Base-by-base conservation (phyloP, 2,888 invertebrate genomes). In the Drosophila picticornis region DNA sequence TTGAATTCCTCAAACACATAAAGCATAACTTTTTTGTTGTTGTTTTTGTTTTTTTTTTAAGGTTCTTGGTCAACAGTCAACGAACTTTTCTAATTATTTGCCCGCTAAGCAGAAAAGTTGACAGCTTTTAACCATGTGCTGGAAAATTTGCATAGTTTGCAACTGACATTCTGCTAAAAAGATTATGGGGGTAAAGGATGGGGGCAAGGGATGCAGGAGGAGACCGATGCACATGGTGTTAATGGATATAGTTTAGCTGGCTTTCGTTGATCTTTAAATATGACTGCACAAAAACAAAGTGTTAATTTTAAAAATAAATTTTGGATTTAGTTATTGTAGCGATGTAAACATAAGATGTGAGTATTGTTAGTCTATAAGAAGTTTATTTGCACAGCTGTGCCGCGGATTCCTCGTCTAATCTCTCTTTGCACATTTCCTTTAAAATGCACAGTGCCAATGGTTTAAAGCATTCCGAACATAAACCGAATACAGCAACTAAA, bases 81-180 rank as follows among this genome's bases (percentile, higher is more conserved):
- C 75, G 71, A 81, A 81, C 79, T 81, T 81, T 81, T 81, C 82
- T 79, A 81, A 81, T 81, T 81, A 81, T 81, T 81, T 79, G 81
- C 75, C 71, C 79, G 82, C 65, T 73, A 79, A 80, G 81, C 77
- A 80, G 72, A 77, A 79, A 79, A 79, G 81, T 80, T 79, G 81
- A 72, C 80, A 76, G 77, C 64, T 79, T 80, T 80, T 80, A 63
- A 71, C 76, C 75, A 80, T 78, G 66, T 80, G 77, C 53, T 75
- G 69, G 52, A 40, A 60, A 70, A 80, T 77, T 70, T 77, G 76
- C 75, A 75, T 79, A 77, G 80, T 75, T 75, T 66, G 68, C 57
- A 57, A 31, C 43, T 31, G 57, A 43, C 66, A 72, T 67, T 58
- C 43, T 75, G 68, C 46, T 58, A 38, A 64, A 60, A 22, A 53